These are phyloP conservation scores for Auanema sp. DNA, from an alignment of 2,888 invertebrate genomes.

Conservation along the genomic window DNA sequence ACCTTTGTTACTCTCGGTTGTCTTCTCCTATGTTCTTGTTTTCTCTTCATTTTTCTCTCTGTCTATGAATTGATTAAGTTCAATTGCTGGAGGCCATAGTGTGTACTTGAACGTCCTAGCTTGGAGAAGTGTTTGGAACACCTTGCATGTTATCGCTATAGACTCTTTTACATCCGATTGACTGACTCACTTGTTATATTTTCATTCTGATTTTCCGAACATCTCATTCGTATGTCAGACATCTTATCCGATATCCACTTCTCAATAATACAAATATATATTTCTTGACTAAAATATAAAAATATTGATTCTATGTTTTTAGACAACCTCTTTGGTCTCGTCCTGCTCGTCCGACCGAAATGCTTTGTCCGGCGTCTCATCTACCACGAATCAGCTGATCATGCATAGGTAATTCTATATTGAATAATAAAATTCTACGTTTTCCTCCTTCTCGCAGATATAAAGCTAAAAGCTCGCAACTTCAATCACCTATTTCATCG, in stretches of 20 bases:
- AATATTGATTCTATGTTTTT: slow-evolving; percentile 12
- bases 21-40: not conserved
- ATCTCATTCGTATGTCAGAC: too few species aligned
- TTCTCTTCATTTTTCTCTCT: too few species aligned
- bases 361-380: slow-evolving; percentile 19
- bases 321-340: slow-evolving; percentile 44
- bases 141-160: too few species aligned
- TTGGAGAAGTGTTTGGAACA: too few species aligned
- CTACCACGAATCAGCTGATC: slow-evolving; percentile 44
- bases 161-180: too few species aligned
- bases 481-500: slow-evolving; percentile 42
- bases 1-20: not conserved
- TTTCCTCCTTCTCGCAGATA: slow-evolving; percentile 28
- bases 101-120: too few species aligned
- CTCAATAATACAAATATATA: too few species aligned
- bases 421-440: slow-evolving; percentile 1
- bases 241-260: too few species aligned
- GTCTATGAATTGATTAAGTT: too few species aligned
- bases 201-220: too few species aligned
- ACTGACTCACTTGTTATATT: not conserved
- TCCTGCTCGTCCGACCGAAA: slow-evolving; percentile 39
- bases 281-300: too few species aligned
- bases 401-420: slow-evolving; percentile 38
- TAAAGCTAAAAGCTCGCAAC: slow-evolving; percentile 50
- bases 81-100: too few species aligned